Evolutionary conservation across 2,797 vertebrate genomes (phyloP).

Genomic region (Anguilla anguilla): DNA sequence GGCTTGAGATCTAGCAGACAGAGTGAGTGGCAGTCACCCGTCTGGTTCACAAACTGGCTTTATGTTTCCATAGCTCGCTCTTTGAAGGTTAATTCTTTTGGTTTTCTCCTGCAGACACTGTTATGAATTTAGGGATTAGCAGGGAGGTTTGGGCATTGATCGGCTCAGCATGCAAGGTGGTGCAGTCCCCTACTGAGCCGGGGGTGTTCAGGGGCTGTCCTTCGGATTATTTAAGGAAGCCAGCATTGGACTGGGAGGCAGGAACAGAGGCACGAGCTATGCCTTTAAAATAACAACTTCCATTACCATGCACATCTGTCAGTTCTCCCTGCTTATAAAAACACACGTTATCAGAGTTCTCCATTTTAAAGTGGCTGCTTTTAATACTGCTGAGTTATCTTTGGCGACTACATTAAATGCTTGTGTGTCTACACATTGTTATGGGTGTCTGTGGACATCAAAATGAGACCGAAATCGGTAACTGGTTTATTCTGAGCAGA

Average conservation of each 20-base stretch:
- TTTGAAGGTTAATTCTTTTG: not conserved
- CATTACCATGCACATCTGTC: not conserved
- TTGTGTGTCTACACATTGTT: not conserved
- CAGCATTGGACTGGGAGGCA: not conserved
- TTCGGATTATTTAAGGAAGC: not conserved
- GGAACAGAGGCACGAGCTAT: not conserved
- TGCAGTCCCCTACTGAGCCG: not conserved
- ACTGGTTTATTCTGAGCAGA: not conserved
- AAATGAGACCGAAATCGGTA: too few relatives aligned
- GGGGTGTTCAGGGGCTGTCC: not conserved
- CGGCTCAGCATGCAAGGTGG: not conserved
- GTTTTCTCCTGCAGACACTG: not conserved
- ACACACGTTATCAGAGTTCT: not conserved
- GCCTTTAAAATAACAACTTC: not conserved
- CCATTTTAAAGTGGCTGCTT: not conserved
- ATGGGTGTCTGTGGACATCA: not conserved
- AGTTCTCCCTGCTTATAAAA: not conserved
- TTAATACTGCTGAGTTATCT: too few relatives aligned
- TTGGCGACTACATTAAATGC: too few relatives aligned
- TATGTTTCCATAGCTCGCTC: not conserved
- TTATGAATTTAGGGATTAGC: not conserved
- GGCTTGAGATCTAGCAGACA: not conserved
- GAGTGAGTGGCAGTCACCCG: not conserved
- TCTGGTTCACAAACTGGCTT: not conserved
- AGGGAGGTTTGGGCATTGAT: not conserved